These are phyloP conservation scores for Cephus spinipes DNA, from an alignment of 2,888 invertebrate genomes.

Conservation along the genomic window DNA sequence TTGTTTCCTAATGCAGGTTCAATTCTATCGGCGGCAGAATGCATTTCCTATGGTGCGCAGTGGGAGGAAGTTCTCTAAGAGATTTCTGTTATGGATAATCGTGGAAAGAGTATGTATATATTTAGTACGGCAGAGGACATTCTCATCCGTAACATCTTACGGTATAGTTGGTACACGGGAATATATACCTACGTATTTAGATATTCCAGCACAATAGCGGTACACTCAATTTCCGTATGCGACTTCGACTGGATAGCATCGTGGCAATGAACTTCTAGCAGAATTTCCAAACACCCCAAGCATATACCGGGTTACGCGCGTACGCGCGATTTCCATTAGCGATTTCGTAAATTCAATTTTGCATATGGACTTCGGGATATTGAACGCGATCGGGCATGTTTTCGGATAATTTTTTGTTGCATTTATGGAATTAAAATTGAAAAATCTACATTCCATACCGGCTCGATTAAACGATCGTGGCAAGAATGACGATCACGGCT, in stretches of 20 bases:
- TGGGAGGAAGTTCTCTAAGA: not conserved
- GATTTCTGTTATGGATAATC: not conserved
- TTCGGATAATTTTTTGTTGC: not conserved
- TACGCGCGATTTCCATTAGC: not conserved
- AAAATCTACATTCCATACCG: not conserved
- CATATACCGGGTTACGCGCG: not conserved
- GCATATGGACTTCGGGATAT: not conserved
- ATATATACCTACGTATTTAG: not conserved
- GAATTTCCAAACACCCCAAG: not conserved
- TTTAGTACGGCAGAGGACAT: not conserved
- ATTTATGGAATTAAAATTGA: not conserved
- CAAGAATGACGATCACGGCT: not conserved
- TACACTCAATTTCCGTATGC: not conserved
- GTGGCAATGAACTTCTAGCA: not conserved
- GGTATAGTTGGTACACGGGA: not conserved
- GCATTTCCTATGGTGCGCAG: not conserved
- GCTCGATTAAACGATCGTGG: not conserved
- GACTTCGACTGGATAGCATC: not conserved
- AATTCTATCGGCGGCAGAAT: not conserved
- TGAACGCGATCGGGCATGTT: not conserved
- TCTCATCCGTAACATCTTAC: not conserved
- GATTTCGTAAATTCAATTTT: not conserved
- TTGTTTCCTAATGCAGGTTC: slow-evolving; percentile 3
- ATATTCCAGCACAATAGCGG: not conserved
- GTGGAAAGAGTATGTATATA: not conserved